Percentiles rank a stretch among this genome's conserved stretches.
These are phyloP conservation scores for Maccullochella peelii DNA, from an alignment of 2,113 vertebrate genomes.

Conservation along the genomic window DNA sequence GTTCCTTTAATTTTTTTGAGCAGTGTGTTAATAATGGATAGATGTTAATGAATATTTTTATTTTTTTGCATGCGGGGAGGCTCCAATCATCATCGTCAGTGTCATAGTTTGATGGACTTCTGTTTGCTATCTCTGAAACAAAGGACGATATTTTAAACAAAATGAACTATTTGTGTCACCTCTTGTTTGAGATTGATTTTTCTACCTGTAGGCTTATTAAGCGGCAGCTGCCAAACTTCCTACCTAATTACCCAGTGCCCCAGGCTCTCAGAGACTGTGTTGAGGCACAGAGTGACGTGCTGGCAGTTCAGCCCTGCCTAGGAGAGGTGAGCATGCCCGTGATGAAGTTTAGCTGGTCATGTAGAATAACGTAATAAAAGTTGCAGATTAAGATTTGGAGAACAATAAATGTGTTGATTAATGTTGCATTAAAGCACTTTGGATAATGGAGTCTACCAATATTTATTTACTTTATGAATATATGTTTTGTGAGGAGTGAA, in stretches of 20 bases:
- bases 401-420: background rate
- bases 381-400: background rate
- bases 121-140: background rate
- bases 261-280: conserved; percentile 71
- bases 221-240: conserved; percentile 65
- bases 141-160: background rate
- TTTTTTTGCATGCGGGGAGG: background rate
- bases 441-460: background rate
- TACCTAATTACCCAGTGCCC: conserved; percentile 58
- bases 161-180: background rate
- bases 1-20: no score
- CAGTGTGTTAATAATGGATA: background rate
- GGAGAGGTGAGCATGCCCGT: conserved; percentile 65
- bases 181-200: background rate
- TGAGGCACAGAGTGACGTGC: conserved; percentile 61
- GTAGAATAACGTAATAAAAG: background rate
- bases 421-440: background rate
- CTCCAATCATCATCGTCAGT: background rate
- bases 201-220: conserved; percentile 49
- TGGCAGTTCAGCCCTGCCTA: conserved; percentile 67
- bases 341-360: background rate
- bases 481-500: background rate
- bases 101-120: background rate
- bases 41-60: background rate
- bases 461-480: background rate